These are phyloP conservation scores for Pangasius mekongensis DNA, from an alignment of 2,797 vertebrate species.

Conservation along the genomic window DNA sequence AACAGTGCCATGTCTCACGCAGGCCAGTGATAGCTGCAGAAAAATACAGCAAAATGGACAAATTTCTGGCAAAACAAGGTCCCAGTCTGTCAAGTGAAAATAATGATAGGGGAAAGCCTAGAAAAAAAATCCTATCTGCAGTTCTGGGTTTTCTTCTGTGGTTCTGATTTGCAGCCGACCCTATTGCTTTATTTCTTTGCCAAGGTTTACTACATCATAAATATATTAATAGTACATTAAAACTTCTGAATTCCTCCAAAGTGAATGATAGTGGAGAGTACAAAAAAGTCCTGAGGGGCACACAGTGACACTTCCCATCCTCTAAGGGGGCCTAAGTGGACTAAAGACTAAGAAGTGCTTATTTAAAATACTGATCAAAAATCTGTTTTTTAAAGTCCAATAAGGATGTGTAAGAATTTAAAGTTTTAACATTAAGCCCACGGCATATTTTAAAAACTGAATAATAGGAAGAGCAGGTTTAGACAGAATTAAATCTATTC, in stretches of 20 bases:
- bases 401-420: neutral
- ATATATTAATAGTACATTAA: neutral
- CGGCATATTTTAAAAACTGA: neutral
- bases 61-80: neutral
- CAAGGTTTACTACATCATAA: neutral
- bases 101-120: neutral
- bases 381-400: neutral
- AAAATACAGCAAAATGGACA: neutral
- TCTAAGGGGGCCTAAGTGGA: neutral
- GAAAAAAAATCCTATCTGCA: neutral
- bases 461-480: conserved; percentile 15
- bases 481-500: conserved; percentile 21
- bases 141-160: neutral
- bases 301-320: neutral
- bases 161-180: neutral
- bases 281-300: neutral
- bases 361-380: neutral
- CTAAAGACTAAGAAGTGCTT: neutral
- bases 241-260: neutral
- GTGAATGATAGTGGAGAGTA: neutral
- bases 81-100: neutral
- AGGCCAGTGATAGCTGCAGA: neutral
- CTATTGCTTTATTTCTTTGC: neutral
- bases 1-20: neutral
- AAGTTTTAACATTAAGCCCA: neutral